Evolutionary conservation across 2,888 invertebrate species (phyloP), one percentile per base, ranked within the genome.

Genomic region (Volucella inanis): DNA sequence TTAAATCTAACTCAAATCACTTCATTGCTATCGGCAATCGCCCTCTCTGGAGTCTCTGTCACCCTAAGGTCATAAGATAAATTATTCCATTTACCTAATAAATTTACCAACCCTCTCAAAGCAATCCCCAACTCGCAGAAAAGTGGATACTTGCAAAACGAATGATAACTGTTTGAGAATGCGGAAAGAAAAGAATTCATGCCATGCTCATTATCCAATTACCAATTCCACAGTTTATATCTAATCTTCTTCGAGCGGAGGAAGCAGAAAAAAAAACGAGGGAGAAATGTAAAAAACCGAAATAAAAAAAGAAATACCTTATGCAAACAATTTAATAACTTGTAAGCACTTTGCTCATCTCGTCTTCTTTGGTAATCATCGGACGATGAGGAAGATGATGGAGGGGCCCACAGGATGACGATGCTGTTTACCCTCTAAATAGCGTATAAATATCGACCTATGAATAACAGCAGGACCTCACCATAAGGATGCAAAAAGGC

Each of bases 161-260:
- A 45, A 6, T 14, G 1, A 31, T 47, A 45, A 45, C n/a, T 15
- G 38, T 12, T 39, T 12, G 39, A 61, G 38, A 12, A 38, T 10
- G 14, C 18, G 6, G 6, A 43, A 59, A 67, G 18, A 57, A 55
- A 52, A 15, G 54, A 61, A 67, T 59, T 55, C 65, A 47, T 50
- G 68, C 67, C 80, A 55, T 64, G 67, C 85, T 85, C 85, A 85
- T 85, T 85, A 85, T 80, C 85, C 85, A 85, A 85, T 85, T 85
- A 81, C 85, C 62, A 81, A 85, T 85, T 81, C 76, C 47, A 71
- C 67, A 67, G 65, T 68, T 80, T 76, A 72, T 72, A 61, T 62
- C 76, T 64, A 77, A 81, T 77, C 76, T 55, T 15, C 52, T 31
- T 1, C 47, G 54, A 54, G 68, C 14, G 18, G 31, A 31, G 8